Evolutionary conservation across 2,797 vertebrate genomes (phyloP).

Genomic region (Decapterus maruadsi): DNA sequence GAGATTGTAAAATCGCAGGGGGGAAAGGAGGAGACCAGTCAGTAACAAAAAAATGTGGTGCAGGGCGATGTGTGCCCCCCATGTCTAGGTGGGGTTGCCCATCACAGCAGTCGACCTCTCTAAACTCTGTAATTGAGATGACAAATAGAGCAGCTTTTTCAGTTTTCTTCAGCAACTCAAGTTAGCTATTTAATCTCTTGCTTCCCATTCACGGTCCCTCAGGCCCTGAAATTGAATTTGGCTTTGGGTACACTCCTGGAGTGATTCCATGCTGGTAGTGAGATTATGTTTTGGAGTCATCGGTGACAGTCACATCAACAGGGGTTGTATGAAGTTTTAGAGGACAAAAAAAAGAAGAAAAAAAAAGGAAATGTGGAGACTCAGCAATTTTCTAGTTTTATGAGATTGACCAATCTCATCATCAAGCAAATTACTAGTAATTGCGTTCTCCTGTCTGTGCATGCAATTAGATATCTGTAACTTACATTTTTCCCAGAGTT

Average conservation of each 20-base stretch:
- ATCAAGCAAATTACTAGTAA: conserved; percentile 35
- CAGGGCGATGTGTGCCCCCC: conserved; percentile 14
- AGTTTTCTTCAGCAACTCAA: conserved; percentile 53
- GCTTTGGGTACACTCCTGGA: conserved; percentile 49
- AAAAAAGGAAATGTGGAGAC: not conserved
- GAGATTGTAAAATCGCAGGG: conserved; percentile 22
- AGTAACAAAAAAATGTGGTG: conserved; percentile 44
- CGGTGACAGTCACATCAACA: conserved; percentile 40
- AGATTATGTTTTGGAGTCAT: conserved; percentile 61
- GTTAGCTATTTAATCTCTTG: conserved; percentile 54
- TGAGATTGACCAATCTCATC: conserved; percentile 34
- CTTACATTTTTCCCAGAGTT: conserved; percentile 34
- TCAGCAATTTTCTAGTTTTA: conserved; percentile 38
- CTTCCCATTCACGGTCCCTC: conserved; percentile 51
- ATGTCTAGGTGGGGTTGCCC: conserved; percentile 28
- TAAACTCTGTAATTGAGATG: conserved; percentile 73
- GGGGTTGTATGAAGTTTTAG: conserved; percentile 32
- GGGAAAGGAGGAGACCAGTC: conserved; percentile 36
- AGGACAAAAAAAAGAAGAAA: not conserved
- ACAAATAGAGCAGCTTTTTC: conserved; percentile 56
- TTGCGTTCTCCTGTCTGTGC: conserved; percentile 32
- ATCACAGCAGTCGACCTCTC: conserved; percentile 61
- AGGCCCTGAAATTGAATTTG: conserved; percentile 73
- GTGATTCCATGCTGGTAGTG: conserved; percentile 56
- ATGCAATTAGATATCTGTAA: conserved; percentile 36